Evolutionary conservation across 1,140 invertebrate genomes (phyloP), one percentile per base, ranked within the genome.

Genomic region (Tigriopus japonicus): DNA sequence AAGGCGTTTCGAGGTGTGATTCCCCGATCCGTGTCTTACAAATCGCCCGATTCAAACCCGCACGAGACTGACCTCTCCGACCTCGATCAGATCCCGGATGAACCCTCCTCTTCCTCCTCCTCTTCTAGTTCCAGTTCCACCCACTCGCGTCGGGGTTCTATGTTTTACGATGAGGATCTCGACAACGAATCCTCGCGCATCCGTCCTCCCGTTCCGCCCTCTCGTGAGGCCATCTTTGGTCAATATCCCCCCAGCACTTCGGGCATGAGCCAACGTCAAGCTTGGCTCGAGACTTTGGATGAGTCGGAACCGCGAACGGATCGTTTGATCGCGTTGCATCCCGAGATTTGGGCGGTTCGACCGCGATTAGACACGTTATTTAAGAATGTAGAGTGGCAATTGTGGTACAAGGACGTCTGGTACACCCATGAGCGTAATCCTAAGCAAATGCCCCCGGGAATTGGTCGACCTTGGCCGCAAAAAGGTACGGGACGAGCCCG

Each of bases 191-290:
- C 28, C 28, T 35, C 28, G 3, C 28, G 28, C 28, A 35, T 35
- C 28, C 28, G 28, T 5, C 28, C 28, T 84, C 65, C 45, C 3
- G n/a, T 49, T 2, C 21, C 21, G 6, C 45, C n/a, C 10, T 49
- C 45, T 2, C 45, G 45, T 49, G n/a, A 49, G 21, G 12, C n/a
- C 45, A 17, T 49, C 45, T 49, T 49, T 12, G 2, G n/a, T 10
- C n/a, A 49, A 10, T 49, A 49, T 10, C 45, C 45, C 3, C 45
- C 45, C 3, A 35, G 28, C 9, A 3, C 3, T 12, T 49, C n/a
- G 21, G n/a, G n/a, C 45, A 12, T 21, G 45, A 15, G 5, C 21
- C 21, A 12, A 10, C 42, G 45, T 12, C 6, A 49, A 5, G 45
- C 45, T 17, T 49, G 45, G 45, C n/a, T 49, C n/a, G 45, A 49